These are phyloP conservation scores for Phyto melanocephala DNA, from an alignment of 2,888 invertebrate species.

Conservation along the genomic window DNA sequence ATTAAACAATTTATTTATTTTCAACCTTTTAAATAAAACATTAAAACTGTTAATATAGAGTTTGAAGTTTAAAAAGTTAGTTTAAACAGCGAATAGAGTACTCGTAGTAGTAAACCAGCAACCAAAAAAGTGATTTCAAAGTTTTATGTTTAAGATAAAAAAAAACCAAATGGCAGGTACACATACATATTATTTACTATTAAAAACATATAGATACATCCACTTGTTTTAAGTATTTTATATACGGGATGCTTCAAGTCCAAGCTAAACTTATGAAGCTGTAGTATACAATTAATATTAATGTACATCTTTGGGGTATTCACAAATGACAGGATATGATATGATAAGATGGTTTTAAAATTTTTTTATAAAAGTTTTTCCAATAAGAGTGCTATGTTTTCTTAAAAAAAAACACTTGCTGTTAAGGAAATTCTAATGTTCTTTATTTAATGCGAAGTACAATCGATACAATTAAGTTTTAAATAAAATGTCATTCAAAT, in stretches of 20 bases:
- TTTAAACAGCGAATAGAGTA: slow-evolving; percentile 1
- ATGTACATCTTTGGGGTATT: too few relatives aligned
- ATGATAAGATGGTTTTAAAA: too few relatives aligned
- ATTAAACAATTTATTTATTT: neutral
- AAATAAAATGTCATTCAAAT: too few relatives aligned
- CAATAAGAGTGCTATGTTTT: too few relatives aligned
- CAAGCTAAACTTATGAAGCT: slow-evolving; percentile 30
- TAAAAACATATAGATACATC: neutral
- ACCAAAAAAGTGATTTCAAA: slow-evolving; percentile 52
- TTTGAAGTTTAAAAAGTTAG: neutral
- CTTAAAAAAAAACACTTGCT: too few relatives aligned
- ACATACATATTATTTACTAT: neutral
- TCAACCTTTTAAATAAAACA: neutral
- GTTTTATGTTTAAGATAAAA: slow-evolving; percentile 6
- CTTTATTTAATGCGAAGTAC: too few relatives aligned
- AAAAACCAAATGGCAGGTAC: neutral
- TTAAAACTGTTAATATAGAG: neutral
- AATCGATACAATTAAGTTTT: too few relatives aligned
- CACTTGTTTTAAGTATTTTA: neutral
- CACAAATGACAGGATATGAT: too few relatives aligned
- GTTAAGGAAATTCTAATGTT: too few relatives aligned
- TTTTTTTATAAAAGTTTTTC: too few relatives aligned
- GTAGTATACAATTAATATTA: neutral
- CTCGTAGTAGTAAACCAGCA: slow-evolving; percentile 1
- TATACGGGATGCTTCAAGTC: slow-evolving; percentile 22